Evolutionary conservation across 2,888 invertebrate genomes (phyloP).

Genomic region (Griposia aprilina): DNA sequence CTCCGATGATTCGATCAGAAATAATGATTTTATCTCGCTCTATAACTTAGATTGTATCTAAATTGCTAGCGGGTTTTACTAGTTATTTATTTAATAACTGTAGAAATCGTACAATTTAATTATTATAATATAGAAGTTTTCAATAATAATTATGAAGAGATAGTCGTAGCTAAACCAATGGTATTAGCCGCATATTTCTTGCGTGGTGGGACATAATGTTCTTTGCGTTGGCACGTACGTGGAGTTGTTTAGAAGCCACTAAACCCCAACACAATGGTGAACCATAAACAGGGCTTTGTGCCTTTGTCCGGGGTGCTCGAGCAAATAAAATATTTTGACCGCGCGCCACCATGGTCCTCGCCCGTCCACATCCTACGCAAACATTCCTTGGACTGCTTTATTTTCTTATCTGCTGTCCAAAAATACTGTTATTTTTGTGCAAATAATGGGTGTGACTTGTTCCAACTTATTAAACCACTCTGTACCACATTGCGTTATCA

Average conservation of each 20-base stretch:
- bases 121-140: constrained; percentile 36
- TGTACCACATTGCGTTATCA: background rate
- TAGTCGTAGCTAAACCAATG: constrained; percentile 29
- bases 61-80: constrained; percentile 46
- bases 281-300: constrained; percentile 82
- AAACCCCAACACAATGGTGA: constrained; percentile 80
- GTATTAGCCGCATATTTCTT: constrained; percentile 41
- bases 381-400: constrained; percentile 64
- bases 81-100: constrained; percentile 50
- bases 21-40: constrained; percentile 49
- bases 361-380: constrained; percentile 73
- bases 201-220: constrained; percentile 38
- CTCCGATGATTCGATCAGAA: constrained; percentile 31
- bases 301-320: constrained; percentile 76
- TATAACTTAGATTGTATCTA: constrained; percentile 47
- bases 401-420: constrained; percentile 60
- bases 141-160: constrained; percentile 46
- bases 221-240: constrained; percentile 66
- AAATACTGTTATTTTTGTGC: constrained; percentile 45
- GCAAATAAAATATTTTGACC: constrained; percentile 85
- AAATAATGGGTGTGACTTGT: constrained; percentile 18
- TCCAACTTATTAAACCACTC: background rate
- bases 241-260: constrained; percentile 81
- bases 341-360: constrained; percentile 68
- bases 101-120: constrained; percentile 48